Conservation (phyloP, 2,113 vertebrate species). For the Aptenodytes patagonicus region DNA sequence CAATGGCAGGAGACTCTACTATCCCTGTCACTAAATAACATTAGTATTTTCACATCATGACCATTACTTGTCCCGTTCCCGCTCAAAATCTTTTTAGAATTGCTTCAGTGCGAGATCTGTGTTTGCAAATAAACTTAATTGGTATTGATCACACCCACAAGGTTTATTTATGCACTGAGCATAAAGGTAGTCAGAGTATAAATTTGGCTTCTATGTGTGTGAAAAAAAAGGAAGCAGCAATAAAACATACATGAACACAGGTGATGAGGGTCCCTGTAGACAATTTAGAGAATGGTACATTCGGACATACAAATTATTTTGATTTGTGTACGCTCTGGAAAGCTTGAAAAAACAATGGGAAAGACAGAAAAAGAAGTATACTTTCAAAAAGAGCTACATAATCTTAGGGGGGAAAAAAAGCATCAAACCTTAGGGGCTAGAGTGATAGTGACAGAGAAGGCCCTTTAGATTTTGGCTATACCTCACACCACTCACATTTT, state of each 20-base stretch:
- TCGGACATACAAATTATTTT: not conserved
- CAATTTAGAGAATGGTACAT: not conserved
- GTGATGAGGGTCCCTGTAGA: not conserved
- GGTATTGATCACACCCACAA: not conserved
- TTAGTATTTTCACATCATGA: not conserved
- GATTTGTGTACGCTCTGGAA: not conserved
- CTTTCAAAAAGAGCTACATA: not conserved
- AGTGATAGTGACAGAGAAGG: not conserved
- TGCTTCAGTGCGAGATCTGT: not conserved
- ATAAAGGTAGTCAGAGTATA: not conserved
- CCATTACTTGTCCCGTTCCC: not conserved
- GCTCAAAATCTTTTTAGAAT: not conserved
- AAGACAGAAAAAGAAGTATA: not conserved
- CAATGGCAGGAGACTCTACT: not conserved
- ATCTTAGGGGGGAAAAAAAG: accelerated
- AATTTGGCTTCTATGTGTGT: not conserved
- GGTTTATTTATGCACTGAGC: not conserved
- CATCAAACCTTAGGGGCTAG: not conserved
- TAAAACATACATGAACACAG: not conserved
- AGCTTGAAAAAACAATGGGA: not conserved
- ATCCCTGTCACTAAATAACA: not conserved
- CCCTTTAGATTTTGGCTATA: not conserved
- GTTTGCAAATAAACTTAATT: not conserved
- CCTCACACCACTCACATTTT: not conserved
- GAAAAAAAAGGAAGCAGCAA: not conserved